These are phyloP conservation scores for Micropterix aruncella DNA, from an alignment of 2,888 invertebrate genomes.

Conservation along the genomic window DNA sequence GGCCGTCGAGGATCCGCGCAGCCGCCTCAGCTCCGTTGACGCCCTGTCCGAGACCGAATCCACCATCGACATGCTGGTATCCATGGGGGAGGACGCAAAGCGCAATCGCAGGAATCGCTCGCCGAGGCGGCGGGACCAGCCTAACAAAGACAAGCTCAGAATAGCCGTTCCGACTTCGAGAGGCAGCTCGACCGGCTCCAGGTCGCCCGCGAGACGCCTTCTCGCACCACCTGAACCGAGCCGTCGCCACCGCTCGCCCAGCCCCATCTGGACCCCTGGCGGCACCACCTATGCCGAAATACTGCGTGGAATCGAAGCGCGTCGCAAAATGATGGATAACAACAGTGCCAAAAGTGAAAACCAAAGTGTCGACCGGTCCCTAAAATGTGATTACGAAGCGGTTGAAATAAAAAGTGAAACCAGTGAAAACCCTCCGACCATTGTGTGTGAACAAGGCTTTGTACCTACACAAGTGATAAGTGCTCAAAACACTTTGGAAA, in stretches of 20 bases:
- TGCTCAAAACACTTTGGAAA: background rate
- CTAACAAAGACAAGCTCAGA: conserved; percentile 8
- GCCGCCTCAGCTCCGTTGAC: conserved; percentile 8
- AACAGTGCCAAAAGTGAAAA: background rate
- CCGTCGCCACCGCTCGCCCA: conserved; percentile 40
- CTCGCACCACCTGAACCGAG: conserved; percentile 13
- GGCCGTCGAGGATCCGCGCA: conserved; percentile 40
- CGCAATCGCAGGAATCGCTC: conserved; percentile 34
- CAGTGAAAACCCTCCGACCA: background rate
- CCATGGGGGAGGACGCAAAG: conserved; percentile 21
- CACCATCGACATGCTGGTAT: conserved; percentile 27
- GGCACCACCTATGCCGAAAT: conserved; percentile 70
- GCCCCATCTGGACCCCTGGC: conserved; percentile 61
- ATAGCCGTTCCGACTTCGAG: conserved; percentile 5
- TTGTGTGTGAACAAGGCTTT: background rate
- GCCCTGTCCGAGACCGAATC: conserved; percentile 11
- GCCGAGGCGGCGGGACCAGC: conserved; percentile 25
- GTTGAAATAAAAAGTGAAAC: background rate
- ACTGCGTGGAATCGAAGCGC: conserved; percentile 38
- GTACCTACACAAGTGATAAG: background rate
- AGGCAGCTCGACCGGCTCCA: conserved; percentile 1
- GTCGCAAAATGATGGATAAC: background rate
- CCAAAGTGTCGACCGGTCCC: background rate
- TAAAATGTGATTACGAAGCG: background rate
- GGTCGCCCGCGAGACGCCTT: background rate